Base-by-base conservation (phyloP, 2,113 vertebrate species). In the Eleginops maclovinus region DNA sequence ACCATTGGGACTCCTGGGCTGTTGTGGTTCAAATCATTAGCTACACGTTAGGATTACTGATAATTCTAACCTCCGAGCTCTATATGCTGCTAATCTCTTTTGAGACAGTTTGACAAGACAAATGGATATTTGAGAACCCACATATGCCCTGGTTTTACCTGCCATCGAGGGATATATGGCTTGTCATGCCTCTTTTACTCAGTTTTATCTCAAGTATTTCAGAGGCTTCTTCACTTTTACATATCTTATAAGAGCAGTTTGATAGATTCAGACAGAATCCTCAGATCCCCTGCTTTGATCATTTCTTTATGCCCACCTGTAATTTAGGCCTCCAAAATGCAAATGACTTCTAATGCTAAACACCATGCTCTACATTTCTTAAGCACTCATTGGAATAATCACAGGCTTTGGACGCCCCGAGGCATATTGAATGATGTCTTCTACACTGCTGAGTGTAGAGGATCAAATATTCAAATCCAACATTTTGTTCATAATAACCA, bases 311-410 rank as follows among this genome's bases (percentile, higher is more conserved):
- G 78, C 72, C 79, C 80, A 90, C 83, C 80, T 91, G 77, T 88
- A 89, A 79, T 89, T 90, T 81, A 74, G 76, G 58, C 74, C 43
- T 77, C 69, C 59, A 72, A 88, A 81, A 91, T 88, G 89, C 79
- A 87, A 88, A 89, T 91, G 16, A 76, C 28, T 77, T 31, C 40
- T 74, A 81, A 89, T 87, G 73, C 77, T 75, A 60, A 67, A 86
- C 72, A 74, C 51, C 74, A 63, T 56, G 60, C 60, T 79, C 62
- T 78, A 65, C 82, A 79, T 91, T 85, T 88, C 71, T 75, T 55
- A 80, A 82, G 68, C 62, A 62, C 68, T 79, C 62, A 74, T 56
- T 76, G 84, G 68, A 87, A 82, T 86, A 81, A 87, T 87, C 82
- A 72, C 31, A 74, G 56, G 74, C 53, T 79, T 81, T 73, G 41